These are phyloP conservation scores for Hestina assimilis DNA, from an alignment of 1,140 invertebrate genomes.

Conservation along the genomic window DNA sequence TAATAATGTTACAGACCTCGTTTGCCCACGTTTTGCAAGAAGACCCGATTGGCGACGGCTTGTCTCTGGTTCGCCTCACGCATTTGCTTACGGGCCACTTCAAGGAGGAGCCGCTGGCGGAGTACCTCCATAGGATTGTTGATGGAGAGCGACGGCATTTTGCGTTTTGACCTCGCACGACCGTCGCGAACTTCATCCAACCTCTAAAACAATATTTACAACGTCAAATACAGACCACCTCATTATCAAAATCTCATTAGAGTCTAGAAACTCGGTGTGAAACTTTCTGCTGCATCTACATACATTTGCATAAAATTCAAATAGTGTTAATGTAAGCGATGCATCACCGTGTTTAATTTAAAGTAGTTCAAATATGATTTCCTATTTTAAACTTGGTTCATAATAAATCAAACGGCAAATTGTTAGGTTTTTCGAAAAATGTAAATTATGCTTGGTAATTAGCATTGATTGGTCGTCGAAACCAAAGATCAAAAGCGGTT, in stretches of 20 bases:
- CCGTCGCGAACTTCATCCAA: conserved; percentile 42
- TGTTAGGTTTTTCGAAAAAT: background rate
- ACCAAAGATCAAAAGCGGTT: conserved; percentile 19
- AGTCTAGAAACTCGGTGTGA: too few relatives aligned
- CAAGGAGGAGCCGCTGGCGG: conserved; percentile 84
- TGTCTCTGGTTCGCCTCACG: conserved; percentile 82
- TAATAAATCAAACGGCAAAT: too few relatives aligned
- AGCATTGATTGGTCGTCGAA: conserved; percentile 11
- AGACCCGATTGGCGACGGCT: conserved; percentile 79
- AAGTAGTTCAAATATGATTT: background rate
- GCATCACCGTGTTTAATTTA: background rate
- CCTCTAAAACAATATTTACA: conserved; percentile 36
- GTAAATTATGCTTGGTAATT: conserved; percentile 1
- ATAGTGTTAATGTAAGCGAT: background rate
- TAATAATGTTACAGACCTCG: conserved; percentile 60
- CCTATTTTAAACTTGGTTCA: too few relatives aligned
- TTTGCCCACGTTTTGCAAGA: conserved; percentile 80
- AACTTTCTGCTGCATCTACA: background rate
- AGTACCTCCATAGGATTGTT: conserved; percentile 88
- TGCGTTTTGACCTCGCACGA: conserved; percentile 74
- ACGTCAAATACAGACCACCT: background rate
- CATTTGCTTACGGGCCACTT: conserved; percentile 86
- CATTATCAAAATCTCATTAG: background rate
- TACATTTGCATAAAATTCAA: background rate
- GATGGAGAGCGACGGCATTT: conserved; percentile 86